A percentile compares a stretch with the other conserved stretches of the same genome.
Conservation (phyloP, 1,140 invertebrate species). For the Sesamia nonagrioides region DNA sequence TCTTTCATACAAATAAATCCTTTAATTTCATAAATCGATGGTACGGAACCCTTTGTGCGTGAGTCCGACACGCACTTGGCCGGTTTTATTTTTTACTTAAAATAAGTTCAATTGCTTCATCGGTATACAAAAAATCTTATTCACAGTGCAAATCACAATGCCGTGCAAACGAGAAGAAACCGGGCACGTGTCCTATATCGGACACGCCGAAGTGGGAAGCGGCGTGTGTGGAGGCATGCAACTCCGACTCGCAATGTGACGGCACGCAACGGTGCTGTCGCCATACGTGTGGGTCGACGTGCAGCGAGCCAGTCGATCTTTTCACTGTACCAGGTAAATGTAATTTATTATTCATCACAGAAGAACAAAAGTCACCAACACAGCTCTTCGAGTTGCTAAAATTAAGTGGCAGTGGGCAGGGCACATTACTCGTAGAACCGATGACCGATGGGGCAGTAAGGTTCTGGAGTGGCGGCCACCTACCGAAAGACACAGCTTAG, state of each 20-base stretch:
- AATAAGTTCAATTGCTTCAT: not conserved
- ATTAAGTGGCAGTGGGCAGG: no score
- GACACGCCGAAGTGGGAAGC: slow-evolving; percentile 86
- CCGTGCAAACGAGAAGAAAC: slow-evolving; percentile 73
- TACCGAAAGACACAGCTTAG: no score
- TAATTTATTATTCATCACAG: not conserved
- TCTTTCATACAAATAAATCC: no score
- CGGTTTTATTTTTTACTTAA: no score
- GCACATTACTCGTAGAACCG: no score
- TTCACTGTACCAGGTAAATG: slow-evolving; percentile 78
- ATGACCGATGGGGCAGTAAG: no score
- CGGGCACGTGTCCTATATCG: slow-evolving; percentile 77
- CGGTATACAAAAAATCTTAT: not conserved
- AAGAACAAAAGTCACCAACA: no score
- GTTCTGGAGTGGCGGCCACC: no score
- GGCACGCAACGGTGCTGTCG: slow-evolving; percentile 90
- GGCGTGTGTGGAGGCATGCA: slow-evolving; percentile 89
- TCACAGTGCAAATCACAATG: slow-evolving; percentile 77
- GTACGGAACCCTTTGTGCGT: no score
- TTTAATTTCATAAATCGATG: no score
- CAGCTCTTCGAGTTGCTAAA: no score
- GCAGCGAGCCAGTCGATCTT: slow-evolving; percentile 88
- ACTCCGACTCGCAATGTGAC: slow-evolving; percentile 89
- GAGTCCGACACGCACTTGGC: no score
- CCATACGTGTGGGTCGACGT: slow-evolving; percentile 90